A percentile compares a stretch with the other conserved stretches of the same genome.
Evolutionary conservation across 2,113 vertebrate genomes (phyloP).

Genomic region (Cyanoramphus novaezelandiae): DNA sequence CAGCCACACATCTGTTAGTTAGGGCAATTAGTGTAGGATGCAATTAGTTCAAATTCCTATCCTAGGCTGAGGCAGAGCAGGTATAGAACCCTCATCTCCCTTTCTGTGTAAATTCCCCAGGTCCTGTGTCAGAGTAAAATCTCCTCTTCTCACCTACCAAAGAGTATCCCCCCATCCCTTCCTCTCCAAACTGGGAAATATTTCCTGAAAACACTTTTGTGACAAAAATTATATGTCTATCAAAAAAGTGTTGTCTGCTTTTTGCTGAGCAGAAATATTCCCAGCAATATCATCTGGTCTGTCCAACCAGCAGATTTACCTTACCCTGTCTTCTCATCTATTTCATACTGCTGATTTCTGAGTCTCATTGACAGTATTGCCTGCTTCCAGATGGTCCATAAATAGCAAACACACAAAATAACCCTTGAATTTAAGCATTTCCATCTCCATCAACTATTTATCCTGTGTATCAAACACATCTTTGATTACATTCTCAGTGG

Average conservation of each 20-base stretch:
- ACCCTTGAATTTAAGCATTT: not conserved
- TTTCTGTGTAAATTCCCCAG: not conserved
- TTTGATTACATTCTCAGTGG: slow-evolving; percentile 2
- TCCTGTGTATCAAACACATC: not conserved
- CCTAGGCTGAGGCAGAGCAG: not conserved
- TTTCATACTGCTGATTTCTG: not conserved
- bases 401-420: slow-evolving; percentile 6
- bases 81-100: not conserved
- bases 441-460: not conserved
- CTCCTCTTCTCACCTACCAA: not conserved
- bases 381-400: not conserved
- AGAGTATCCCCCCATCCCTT: not conserved
- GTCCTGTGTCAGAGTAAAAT: not conserved
- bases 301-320: not conserved
- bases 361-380: not conserved
- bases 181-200: not conserved
- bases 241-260: not conserved
- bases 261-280: not conserved
- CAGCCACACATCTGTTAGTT: not conserved
- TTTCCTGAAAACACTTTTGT: not conserved
- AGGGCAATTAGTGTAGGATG: not conserved
- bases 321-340: not conserved
- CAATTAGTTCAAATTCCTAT: not conserved
- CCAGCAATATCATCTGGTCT: not conserved
- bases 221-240: not conserved